Evolutionary conservation across 2,797 vertebrate species (phyloP).

Genomic region (Tapirus indicus): DNA sequence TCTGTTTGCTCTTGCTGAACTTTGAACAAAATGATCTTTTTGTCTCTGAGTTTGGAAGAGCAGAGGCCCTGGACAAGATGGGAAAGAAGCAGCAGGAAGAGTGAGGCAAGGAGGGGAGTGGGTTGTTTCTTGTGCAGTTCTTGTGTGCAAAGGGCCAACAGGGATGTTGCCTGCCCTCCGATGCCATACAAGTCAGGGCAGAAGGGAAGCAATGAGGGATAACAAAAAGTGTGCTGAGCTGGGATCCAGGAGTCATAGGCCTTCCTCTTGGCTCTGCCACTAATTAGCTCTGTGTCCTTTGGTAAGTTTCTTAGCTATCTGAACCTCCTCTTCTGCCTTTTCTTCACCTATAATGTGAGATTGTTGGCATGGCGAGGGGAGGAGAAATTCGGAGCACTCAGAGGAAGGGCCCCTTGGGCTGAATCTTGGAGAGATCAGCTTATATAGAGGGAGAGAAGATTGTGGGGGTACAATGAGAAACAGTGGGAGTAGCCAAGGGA

Average conservation of each 20-base stretch:
- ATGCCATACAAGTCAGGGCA: not conserved
- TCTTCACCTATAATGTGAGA: conserved; percentile 22
- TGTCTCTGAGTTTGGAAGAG: conserved; percentile 27
- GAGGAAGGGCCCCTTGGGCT: not conserved
- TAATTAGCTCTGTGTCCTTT: conserved; percentile 29
- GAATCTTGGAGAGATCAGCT: conserved; percentile 38
- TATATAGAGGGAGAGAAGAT: conserved; percentile 43
- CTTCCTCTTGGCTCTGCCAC: not conserved
- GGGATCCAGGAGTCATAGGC: not conserved
- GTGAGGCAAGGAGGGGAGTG: not conserved
- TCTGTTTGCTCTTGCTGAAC: conserved; percentile 60
- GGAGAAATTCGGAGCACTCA: not conserved
- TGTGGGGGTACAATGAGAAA: conserved; percentile 43
- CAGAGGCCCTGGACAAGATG: not conserved
- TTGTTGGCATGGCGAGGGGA: not conserved
- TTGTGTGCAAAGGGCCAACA: not conserved
- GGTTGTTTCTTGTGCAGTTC: not conserved
- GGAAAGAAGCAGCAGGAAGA: conserved; percentile 7
- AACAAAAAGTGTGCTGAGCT: not conserved
- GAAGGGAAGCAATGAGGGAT: not conserved
- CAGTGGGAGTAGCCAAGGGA: conserved; percentile 68
- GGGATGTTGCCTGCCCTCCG: not conserved
- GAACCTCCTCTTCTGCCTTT: conserved; percentile 15
- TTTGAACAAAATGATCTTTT: conserved; percentile 58
- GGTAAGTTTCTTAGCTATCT: conserved; percentile 43